Conservation (phyloP, 2,113 vertebrate species). For the Nestor notabilis region DNA sequence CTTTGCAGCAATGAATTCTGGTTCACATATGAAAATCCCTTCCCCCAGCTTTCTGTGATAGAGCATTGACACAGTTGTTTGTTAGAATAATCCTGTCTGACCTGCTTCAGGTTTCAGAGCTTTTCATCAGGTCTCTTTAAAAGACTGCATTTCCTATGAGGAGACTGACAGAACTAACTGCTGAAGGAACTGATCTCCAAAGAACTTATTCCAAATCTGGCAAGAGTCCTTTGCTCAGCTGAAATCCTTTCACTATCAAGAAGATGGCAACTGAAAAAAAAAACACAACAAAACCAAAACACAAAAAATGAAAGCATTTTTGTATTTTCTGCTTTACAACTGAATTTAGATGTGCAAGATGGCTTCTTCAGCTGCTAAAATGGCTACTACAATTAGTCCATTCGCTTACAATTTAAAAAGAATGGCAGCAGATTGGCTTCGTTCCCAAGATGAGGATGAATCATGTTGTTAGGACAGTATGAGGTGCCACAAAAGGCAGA, state of each 20-base stretch:
- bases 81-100: neutral
- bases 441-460: neutral
- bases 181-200: neutral
- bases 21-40: neutral
- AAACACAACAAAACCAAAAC: neutral
- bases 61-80: neutral
- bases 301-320: neutral
- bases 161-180: neutral
- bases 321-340: neutral
- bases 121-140: neutral
- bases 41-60: neutral
- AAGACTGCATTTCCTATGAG: neutral
- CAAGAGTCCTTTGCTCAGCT: neutral
- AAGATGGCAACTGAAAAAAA: neutral
- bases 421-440: neutral
- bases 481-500: neutral
- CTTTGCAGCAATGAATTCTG: neutral
- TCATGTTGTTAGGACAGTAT: neutral
- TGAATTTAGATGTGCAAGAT: neutral
- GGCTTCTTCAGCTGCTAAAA: neutral
- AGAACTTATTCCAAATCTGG: neutral
- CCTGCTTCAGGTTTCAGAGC: neutral
- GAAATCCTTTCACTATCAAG: neutral
- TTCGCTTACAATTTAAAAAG: neutral
- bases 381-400: neutral